A percentile compares a stretch with the other conserved stretches of the same genome.
Evolutionary conservation across 53 echinoderm and acorn worm species (phyloP).

Genomic region (Patiria pectinifera): DNA sequence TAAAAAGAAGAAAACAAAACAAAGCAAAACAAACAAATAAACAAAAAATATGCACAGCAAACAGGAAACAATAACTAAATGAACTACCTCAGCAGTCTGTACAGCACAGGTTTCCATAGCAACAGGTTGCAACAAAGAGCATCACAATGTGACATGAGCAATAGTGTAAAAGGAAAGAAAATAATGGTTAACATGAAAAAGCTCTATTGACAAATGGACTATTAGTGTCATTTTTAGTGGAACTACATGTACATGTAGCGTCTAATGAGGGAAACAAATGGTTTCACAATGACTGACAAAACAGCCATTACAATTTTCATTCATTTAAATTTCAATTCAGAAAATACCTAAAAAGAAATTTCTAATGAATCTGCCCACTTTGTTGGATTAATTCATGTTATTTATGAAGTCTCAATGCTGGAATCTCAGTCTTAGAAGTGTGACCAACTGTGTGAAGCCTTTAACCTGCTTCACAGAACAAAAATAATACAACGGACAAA

Average conservation of each 20-base stretch:
- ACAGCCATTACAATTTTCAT: not conserved
- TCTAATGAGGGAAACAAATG: not conserved
- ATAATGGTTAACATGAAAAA: not conserved
- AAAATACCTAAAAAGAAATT: not conserved
- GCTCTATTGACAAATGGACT: not conserved
- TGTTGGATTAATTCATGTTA: no score
- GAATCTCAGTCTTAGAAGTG: no score
- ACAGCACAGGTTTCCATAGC: constrained; percentile 58
- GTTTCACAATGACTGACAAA: not conserved
- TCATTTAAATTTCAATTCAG: not conserved
- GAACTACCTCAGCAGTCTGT: constrained; percentile 58
- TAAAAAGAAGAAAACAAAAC: not conserved
- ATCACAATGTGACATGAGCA: constrained; percentile 28
- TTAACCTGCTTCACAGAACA: no score
- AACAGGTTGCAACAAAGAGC: constrained; percentile 41
- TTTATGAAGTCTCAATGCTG: no score
- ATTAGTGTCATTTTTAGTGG: not conserved
- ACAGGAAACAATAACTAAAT: constrained; percentile 34
- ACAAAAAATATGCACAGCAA: not conserved
- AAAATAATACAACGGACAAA: no score
- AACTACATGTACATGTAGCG: not conserved
- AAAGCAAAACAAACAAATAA: not conserved
- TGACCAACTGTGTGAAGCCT: no score
- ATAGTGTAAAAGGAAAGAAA: not conserved
- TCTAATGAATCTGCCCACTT: not conserved